Conservation (phyloP, 2,113 vertebrate genomes). For the Clarias gariepinus region DNA sequence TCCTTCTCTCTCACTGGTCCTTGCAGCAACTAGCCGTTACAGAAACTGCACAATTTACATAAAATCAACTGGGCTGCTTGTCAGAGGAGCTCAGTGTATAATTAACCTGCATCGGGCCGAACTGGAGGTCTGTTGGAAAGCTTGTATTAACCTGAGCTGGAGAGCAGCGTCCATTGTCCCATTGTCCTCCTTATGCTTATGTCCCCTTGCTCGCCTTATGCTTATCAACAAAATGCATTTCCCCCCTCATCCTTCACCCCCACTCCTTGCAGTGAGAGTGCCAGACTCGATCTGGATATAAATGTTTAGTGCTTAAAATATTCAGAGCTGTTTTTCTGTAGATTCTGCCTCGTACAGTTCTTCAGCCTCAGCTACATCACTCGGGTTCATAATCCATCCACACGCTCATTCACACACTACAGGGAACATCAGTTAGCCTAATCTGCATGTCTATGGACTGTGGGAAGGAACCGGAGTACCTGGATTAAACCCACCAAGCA, state of each 20-base stretch:
- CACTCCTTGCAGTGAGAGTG: too few species aligned
- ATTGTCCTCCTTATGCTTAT: constrained; percentile 61
- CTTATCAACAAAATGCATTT: constrained; percentile 27
- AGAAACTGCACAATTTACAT: constrained; percentile 54
- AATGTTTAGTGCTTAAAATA: not conserved
- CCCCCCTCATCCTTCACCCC: not conserved
- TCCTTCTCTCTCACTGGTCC: not conserved
- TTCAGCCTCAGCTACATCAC: too few species aligned
- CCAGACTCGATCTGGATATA: too few species aligned
- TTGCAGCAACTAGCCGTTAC: not conserved
- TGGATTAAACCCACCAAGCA: too few species aligned
- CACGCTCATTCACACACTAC: too few species aligned
- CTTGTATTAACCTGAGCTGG: constrained; percentile 66
- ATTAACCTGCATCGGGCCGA: constrained; percentile 65
- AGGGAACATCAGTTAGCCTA: too few species aligned
- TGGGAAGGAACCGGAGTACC: too few species aligned
- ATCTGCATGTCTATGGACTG: too few species aligned
- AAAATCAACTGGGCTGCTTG: constrained; percentile 54
- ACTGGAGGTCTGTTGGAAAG: constrained; percentile 55
- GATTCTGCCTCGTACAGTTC: too few species aligned
- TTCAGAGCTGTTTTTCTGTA: not conserved
- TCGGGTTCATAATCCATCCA: too few species aligned
- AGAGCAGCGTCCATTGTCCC: constrained; percentile 47
- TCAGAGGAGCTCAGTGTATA: constrained; percentile 54
- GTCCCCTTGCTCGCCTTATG: not conserved